Conservation (phyloP, 2,113 vertebrate species). For the Barbus barbus region DNA sequence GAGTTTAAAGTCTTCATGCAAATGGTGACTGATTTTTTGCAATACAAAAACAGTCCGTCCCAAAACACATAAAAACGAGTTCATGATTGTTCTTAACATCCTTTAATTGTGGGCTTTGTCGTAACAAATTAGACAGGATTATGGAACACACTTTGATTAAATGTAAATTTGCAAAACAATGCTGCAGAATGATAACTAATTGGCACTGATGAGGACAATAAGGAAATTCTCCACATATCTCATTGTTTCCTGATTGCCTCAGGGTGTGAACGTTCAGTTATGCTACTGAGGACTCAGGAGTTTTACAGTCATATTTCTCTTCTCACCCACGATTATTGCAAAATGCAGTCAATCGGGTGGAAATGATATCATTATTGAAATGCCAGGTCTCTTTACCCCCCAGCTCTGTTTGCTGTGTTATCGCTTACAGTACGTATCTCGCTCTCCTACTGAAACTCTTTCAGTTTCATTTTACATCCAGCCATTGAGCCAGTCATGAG, state of each 20-base stretch:
- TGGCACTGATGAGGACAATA: conserved; percentile 28
- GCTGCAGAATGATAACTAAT: conserved; percentile 21
- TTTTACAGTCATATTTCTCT: background rate
- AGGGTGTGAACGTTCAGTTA: conserved; percentile 10
- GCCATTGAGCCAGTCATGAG: background rate
- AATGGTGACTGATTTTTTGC: conserved; percentile 12
- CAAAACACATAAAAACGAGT: conserved; percentile 8
- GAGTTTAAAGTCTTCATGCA: conserved; percentile 17
- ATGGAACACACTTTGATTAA: conserved; percentile 37
- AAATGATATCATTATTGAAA: conserved; percentile 2
- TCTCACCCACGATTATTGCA: background rate
- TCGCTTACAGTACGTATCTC: background rate
- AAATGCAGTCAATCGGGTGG: background rate
- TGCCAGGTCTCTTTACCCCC: background rate
- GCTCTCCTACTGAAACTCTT: background rate
- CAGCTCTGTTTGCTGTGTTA: background rate
- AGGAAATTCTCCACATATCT: conserved; percentile 25
- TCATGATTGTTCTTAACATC: conserved; percentile 31
- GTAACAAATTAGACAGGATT: conserved; percentile 46
- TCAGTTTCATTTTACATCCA: background rate
- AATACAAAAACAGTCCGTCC: background rate
- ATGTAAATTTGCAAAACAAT: conserved; percentile 36
- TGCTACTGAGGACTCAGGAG: background rate
- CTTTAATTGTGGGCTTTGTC: conserved; percentile 11
- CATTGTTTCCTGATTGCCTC: conserved; percentile 13